phyloP scores from a whole-genome alignment of 2,888 invertebrate genomes.

The Nematopogon swammerdamellus region DNA sequence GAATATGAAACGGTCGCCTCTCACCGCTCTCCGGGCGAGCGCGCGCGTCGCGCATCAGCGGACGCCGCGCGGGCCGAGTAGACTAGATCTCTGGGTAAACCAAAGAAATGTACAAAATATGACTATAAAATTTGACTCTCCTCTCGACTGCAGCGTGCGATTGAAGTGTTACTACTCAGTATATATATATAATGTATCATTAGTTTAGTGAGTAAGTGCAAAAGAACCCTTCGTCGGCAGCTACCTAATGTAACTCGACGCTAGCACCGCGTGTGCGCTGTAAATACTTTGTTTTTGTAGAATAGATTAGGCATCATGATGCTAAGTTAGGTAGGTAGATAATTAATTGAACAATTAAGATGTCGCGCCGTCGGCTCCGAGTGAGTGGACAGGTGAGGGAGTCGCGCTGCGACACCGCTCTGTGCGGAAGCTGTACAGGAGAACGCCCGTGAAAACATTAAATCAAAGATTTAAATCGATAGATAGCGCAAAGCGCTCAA shows the following conservation, averaged over 20 bases:
- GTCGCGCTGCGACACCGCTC: too few relatives aligned
- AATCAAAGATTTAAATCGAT: too few relatives aligned
- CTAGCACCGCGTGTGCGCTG: background rate
- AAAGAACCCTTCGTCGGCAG: background rate
- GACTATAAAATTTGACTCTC: constrained; percentile 33
- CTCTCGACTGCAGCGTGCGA: background rate
- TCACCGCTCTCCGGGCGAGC: too few relatives aligned
- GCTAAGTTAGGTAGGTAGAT: too few relatives aligned
- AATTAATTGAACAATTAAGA: too few relatives aligned
- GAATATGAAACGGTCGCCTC: background rate
- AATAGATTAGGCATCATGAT: too few relatives aligned
- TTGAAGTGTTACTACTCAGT: background rate
- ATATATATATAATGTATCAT: background rate
- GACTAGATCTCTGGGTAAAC: background rate
- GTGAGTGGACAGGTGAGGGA: too few relatives aligned
- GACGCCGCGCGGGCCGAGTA: background rate
- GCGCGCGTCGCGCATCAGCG: background rate
- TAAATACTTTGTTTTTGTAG: background rate
- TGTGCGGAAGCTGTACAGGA: too few relatives aligned
- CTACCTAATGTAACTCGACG: background rate
- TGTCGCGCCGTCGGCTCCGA: too few relatives aligned
- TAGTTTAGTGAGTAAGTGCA: too few relatives aligned
- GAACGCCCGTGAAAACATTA: too few relatives aligned
- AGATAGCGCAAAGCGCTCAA: too few relatives aligned
- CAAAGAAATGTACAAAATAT: constrained; percentile 33